Base-by-base conservation (phyloP, 1,140 invertebrate genomes). In the Meteorus sp. region DNA sequence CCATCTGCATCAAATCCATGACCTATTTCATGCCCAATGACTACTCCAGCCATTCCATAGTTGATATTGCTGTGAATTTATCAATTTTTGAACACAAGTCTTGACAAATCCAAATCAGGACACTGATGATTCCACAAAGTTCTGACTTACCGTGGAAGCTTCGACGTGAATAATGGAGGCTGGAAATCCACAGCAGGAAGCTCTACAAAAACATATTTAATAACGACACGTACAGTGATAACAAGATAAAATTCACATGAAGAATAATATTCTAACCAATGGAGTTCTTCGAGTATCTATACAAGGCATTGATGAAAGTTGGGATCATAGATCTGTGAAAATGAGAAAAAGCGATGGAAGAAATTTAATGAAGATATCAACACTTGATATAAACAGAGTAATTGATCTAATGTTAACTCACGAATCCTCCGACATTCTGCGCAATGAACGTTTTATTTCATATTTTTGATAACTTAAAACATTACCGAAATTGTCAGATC, bases 141-240 rank as follows among this genome's bases (percentile, higher is more conserved):
- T 8, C 33, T 11, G 27, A 54, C 70, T 69, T 66, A 76, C 74
- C 67, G 51, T 31, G 71, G 64, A 29, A 70, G 60, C n/a, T 45
- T 23, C 11, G 66, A 43, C 4, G 62, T 62, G 55, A 72, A 88
- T 69, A 88, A 85, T 13, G 87, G 87, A 74, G 85, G 84, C 69
- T 87, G 86, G 55, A 89, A 70, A 68, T 88, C 87, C 23, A 86
- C 87, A 71, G 88, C 81, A 59, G 87, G 87, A 33, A 89, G 79
- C 67, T 86, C 87, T 89, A 76, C 65, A 80, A 82, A 71, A 69
- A 33, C 13, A 39, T 15, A 39, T n/a, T 29, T 29, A 29, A 29
- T 29, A 29, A 29, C 27, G 4, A 29, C 27, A 29, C 27, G 27
- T 29, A 29, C 27, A 29, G 27, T 57, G 58, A 62, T 11, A n/a